Base-by-base conservation (phyloP, 2,888 invertebrate genomes). In the Orchestes rusci region DNA sequence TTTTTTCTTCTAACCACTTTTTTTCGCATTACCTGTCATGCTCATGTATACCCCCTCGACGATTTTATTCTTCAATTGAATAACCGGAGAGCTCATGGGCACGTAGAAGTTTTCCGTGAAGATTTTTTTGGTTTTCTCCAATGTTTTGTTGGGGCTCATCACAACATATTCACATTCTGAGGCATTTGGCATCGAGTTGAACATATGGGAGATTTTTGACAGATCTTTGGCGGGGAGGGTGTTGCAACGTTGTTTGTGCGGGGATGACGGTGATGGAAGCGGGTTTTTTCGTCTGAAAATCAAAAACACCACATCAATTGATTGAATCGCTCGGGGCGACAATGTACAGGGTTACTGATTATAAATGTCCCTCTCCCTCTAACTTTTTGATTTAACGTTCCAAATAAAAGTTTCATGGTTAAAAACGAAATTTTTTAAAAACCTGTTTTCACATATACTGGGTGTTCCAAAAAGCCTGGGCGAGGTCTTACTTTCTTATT, bases 171-270 rank as follows among this genome's bases (percentile, higher is more conserved):
- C 66, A 1, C 60, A 59, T 16, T 66, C 65, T 2, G 64, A 62
- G 27, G 17, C 18, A 2, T 33, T 10, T 8, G 33, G 39, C 16
- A 18, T 18, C 4, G 36, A 43, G 1, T 59, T 60, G 51, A 66
- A 64, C 4, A 60, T 63, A 50, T 65, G 64, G 3, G 66, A 65
- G 35, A 66, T 61, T 51, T 63, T 59, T 12, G 61, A 58, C 18
- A 65, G 51, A 52, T 66, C 65, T 53, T 64, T 64, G 39, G 65
- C 64, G 4, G 67, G 67, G 41, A 67, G 50, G 1, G 67, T 67
- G 41, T 61, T 64, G 45, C 64, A 63, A 12, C 67, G 60, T 33
- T 59, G 63, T 40, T 64, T 64, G 43, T 56, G 54, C 2, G 45
- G 43, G 1, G 46, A 40, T 8, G 19, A 2, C 2, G 35, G 27